These are phyloP conservation scores for Nothoprocta perdicaria DNA, from an alignment of 2,113 vertebrate species.

Conservation along the genomic window DNA sequence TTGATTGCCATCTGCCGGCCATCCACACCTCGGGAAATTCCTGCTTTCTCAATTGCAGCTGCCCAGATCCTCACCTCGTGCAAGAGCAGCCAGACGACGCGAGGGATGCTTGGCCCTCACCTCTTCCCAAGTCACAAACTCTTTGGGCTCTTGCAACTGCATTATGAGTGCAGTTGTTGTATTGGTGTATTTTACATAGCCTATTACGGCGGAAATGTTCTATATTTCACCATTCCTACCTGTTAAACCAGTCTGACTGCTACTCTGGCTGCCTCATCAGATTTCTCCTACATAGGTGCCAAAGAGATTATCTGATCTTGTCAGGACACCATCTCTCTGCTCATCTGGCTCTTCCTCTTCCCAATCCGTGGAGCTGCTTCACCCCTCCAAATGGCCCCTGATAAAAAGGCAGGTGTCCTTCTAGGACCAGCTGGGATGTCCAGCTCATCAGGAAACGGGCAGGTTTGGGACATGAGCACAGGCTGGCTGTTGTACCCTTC, in stretches of 20 bases:
- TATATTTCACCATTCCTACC: neutral
- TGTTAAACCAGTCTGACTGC: neutral
- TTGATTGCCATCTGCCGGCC: slow-evolving; percentile 60
- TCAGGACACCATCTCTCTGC: neutral
- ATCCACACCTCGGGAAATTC: neutral
- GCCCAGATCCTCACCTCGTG: neutral
- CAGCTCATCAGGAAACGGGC: neutral
- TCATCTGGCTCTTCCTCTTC: neutral
- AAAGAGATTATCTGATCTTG: neutral
- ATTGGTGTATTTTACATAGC: rapidly evolving
- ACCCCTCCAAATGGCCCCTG: neutral
- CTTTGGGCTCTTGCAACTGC: neutral
- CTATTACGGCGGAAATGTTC: neutral
- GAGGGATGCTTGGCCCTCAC: neutral
- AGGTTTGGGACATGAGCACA: neutral
- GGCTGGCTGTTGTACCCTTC: too few relatives aligned
- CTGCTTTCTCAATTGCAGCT: neutral
- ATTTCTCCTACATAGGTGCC: neutral
- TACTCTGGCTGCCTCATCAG: neutral
- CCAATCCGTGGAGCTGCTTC: too few relatives aligned
- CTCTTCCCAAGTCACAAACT: neutral
- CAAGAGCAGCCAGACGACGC: neutral
- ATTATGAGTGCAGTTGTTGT: neutral
- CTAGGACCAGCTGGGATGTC: neutral
- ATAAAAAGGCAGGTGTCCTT: neutral